Conservation (phyloP, 2,113 vertebrate species). For the Colinus virginianus region DNA sequence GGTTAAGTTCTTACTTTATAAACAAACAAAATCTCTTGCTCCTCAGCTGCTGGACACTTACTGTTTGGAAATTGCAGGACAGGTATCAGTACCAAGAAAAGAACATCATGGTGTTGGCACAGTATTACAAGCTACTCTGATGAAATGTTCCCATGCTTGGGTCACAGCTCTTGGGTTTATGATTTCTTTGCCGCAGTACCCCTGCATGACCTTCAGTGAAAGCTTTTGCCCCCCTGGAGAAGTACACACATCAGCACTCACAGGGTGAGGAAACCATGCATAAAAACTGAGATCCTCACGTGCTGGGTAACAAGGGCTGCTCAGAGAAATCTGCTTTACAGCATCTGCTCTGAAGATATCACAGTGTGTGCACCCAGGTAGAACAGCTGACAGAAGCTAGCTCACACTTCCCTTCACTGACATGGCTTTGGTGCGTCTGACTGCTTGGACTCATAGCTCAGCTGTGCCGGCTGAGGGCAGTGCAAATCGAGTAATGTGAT, state of each 20-base stretch:
- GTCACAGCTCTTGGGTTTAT: not conserved
- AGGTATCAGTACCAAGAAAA: not conserved
- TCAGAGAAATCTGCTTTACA: not conserved
- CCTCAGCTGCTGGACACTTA: not conserved
- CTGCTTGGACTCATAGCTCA: not conserved
- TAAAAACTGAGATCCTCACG: not conserved
- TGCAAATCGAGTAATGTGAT: not conserved
- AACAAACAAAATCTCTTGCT: not conserved
- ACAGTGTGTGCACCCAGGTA: accelerated
- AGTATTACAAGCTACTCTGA: not conserved
- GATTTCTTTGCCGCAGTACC: not conserved
- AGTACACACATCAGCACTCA: accelerated
- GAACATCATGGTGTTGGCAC: accelerated
- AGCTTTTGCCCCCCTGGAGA: accelerated
- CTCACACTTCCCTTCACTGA: not conserved
- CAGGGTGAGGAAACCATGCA: accelerated
- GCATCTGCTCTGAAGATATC: accelerated
- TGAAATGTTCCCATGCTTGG: not conserved
- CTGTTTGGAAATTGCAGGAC: not conserved
- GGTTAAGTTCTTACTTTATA: not conserved
- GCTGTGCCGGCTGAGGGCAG: conserved; percentile 10
- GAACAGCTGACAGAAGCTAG: not conserved
- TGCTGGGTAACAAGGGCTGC: not conserved
- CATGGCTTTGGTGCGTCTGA: not conserved
- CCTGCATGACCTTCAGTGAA: not conserved